Evolutionary conservation across 2,888 invertebrate species (phyloP).

Genomic region (Opisthograptis luteolata): DNA sequence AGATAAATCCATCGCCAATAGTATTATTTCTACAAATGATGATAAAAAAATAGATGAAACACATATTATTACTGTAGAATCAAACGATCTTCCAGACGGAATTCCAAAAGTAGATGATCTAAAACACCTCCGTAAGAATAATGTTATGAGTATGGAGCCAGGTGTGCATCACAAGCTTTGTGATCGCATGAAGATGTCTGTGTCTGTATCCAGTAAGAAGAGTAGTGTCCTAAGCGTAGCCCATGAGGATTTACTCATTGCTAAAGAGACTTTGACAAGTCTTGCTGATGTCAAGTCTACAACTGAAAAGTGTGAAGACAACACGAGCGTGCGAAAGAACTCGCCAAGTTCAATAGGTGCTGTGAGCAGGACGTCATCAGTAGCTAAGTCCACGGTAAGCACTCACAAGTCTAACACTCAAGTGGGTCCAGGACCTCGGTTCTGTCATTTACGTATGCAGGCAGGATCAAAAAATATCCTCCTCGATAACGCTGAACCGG

Average conservation of each 20-base stretch:
- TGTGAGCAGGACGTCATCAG: conserved; percentile 75
- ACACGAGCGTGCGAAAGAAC: conserved; percentile 61
- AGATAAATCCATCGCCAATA: conserved; percentile 6
- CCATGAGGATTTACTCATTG: conserved; percentile 62
- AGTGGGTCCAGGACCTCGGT: conserved; percentile 87
- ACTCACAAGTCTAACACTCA: conserved; percentile 78
- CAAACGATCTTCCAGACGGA: conserved; percentile 34
- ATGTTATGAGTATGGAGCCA: conserved; percentile 68
- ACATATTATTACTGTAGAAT: conserved; percentile 33
- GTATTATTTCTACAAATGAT: conserved; percentile 44
- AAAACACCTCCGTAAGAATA: conserved; percentile 55
- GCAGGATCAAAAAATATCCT: conserved; percentile 92
- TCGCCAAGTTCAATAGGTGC: conserved; percentile 78
- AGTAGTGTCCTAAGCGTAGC: conserved; percentile 67
- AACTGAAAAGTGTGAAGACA: conserved; percentile 55
- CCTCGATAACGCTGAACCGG: conserved; percentile 90
- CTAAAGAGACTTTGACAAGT: conserved; percentile 53
- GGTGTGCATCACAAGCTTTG: conserved; percentile 86
- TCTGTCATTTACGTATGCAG: conserved; percentile 90
- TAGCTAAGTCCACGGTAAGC: conserved; percentile 79
- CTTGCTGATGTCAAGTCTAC: conserved; percentile 58
- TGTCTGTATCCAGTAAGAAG: conserved; percentile 72
- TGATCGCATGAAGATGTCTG: conserved; percentile 77
- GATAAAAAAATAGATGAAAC: conserved; percentile 50
- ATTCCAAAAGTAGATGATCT: conserved; percentile 54